Conservation (phyloP, 1,140 invertebrate genomes). For the Solen grandis region DNA sequence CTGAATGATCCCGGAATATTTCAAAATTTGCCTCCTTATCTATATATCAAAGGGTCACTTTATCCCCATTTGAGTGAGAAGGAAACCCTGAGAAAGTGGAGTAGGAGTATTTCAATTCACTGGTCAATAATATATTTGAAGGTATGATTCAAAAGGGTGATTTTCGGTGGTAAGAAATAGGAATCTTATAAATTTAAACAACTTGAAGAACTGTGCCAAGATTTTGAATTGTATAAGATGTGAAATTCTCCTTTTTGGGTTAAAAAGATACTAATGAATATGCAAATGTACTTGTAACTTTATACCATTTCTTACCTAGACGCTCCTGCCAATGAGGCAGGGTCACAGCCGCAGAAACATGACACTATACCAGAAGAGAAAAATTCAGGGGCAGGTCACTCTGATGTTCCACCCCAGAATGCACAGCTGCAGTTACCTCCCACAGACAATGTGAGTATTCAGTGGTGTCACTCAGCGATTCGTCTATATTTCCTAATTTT, state of each 20-base stretch:
- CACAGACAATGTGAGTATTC: constrained; percentile 28
- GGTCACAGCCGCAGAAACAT: not conserved
- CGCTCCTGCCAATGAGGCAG: not conserved
- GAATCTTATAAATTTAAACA: not conserved
- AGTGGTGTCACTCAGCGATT: not conserved
- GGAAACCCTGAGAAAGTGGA: no score
- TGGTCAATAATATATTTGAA: no score
- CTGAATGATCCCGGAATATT: no score
- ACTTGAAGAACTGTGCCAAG: no score
- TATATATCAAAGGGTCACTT: no score
- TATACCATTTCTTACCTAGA: not conserved
- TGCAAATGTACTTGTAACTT: not conserved
- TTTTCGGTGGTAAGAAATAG: no score
- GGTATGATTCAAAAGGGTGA: no score
- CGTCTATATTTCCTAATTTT: no score
- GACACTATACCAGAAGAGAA: constrained; percentile 33
- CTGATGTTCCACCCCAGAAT: not conserved
- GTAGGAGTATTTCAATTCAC: no score
- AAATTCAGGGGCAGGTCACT: not conserved
- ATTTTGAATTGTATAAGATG: not conserved
- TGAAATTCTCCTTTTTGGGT: no score
- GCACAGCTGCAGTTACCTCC: constrained; percentile 24
- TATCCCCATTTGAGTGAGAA: no score
- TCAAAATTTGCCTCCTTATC: no score
- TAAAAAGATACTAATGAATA: not conserved